Evolutionary conservation across 1,140 invertebrate genomes (phyloP), one percentile per base, ranked within the genome.

Genomic region (Drosophila chauvacae): DNA sequence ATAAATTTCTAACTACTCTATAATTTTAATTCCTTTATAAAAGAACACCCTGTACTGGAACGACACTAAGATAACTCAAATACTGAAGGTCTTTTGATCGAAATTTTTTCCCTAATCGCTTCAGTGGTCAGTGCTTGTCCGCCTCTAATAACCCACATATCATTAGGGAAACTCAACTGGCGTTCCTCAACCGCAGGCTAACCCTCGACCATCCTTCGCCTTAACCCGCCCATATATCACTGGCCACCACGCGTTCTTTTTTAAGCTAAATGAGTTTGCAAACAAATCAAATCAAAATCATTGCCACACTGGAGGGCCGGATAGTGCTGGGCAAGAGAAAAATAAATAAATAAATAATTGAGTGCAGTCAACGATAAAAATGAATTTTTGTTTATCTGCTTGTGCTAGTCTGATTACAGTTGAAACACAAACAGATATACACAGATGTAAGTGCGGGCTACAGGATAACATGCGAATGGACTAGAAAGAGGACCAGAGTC

Each of bases 331-430:
- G 45, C 51, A 60, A 64, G 53, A 45, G 45, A 50, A 53, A 82
- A 81, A 80, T 65, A 80, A 86, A 79, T 79, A 88, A 80, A 84
- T 81, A 81, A 81, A 65, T 90, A 88, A 88, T 90, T 75, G 85
- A 90, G 85, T 88, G 77, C 85, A 88, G 74, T 85, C 74, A 90
- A 88, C 85, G 88, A 88, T 88, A 90, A 88, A 88, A 90, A 80
- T 79, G 85, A 83, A 77, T 45, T 51, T 76, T 77, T 74, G 72
- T 61, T 39, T 66, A 61, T 39, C 57, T 63, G 57, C 50, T 83
- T 48, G 68, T 61, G 42, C 62, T 51, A 41, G 51, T 78, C 41
- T 76, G 80, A 79, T 83, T 78, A 78, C 80, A 70, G 71, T 51
- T 42, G 53, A 55, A 81, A 79, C 44, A 68, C 58, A 63, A 87